These are phyloP conservation scores for Limanda limanda DNA, from an alignment of 2,113 vertebrate species.

Conservation along the genomic window DNA sequence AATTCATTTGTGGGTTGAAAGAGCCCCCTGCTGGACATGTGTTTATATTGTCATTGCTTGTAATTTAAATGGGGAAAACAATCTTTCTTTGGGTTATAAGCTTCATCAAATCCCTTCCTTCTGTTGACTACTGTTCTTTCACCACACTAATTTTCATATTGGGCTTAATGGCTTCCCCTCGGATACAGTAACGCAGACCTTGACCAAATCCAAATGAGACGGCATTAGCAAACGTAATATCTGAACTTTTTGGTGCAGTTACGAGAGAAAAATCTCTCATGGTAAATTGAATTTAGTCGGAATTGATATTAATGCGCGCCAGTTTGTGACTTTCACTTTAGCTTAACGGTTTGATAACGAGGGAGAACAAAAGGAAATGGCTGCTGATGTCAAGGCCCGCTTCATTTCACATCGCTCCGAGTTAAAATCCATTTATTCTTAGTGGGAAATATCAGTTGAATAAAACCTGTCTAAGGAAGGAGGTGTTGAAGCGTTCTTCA, in stretches of 20 bases:
- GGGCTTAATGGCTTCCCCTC: slow-evolving; percentile 40
- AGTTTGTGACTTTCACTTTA: slow-evolving; percentile 55
- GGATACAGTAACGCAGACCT: slow-evolving; percentile 49
- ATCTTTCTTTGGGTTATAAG: slow-evolving; percentile 46
- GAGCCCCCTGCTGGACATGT: slow-evolving; percentile 76
- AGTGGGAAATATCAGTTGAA: slow-evolving; percentile 32
- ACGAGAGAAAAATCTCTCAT: slow-evolving; percentile 38
- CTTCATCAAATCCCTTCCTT: slow-evolving; percentile 38
- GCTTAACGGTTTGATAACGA: slow-evolving; percentile 52
- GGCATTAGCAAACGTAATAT: slow-evolving; percentile 47
- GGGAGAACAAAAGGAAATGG: slow-evolving; percentile 38
- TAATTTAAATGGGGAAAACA: slow-evolving; percentile 33
- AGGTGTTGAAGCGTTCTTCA: slow-evolving; percentile 16
- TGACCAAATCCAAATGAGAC: slow-evolving; percentile 64
- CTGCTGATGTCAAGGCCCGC: slow-evolving; percentile 50
- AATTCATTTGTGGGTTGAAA: slow-evolving; percentile 74
- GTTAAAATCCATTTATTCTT: slow-evolving; percentile 47
- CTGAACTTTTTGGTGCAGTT: slow-evolving; percentile 42
- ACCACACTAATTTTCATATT: slow-evolving; percentile 55
- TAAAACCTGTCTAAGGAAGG: slow-evolving; percentile 9
- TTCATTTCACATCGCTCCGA: slow-evolving; percentile 35
- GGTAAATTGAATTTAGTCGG: slow-evolving; percentile 44
- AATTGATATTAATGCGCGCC: slow-evolving; percentile 63
- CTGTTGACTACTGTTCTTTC: slow-evolving; percentile 38
- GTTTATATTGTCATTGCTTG: slow-evolving; percentile 28